phyloP scores from a whole-genome alignment of 2,113 vertebrate genomes.

The Kryptolebias marmoratus region DNA sequence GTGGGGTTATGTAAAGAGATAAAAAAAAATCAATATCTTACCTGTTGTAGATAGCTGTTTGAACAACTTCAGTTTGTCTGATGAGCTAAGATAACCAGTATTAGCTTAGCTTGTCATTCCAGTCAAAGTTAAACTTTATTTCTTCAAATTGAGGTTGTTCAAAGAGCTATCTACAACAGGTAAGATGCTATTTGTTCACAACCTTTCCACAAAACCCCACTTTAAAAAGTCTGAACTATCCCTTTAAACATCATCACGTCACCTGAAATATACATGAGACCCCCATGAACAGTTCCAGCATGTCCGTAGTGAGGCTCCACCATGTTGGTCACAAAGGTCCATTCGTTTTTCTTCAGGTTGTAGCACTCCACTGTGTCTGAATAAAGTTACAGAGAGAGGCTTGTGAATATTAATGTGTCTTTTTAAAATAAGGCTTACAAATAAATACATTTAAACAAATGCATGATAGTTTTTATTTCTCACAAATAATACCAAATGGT shows the following conservation, averaged over 20 bases:
- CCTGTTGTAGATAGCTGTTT: background rate
- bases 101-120: too few species aligned
- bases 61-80: background rate
- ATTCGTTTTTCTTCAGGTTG: slow-evolving; percentile 82
- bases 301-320: slow-evolving; percentile 84
- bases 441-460: too few species aligned
- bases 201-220: too few species aligned
- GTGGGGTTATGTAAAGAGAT: too few species aligned
- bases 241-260: background rate
- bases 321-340: slow-evolving; percentile 80
- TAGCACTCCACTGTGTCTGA: slow-evolving; percentile 84
- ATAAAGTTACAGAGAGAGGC: background rate
- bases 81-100: too few species aligned
- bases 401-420: background rate
- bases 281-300: slow-evolving; percentile 81
- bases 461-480: background rate
- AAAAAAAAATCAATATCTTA: too few species aligned
- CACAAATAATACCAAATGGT: background rate
- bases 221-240: too few species aligned
- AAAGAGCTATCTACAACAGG: too few species aligned
- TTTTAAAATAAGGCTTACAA: too few species aligned
- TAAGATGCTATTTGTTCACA: too few species aligned
- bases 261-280: slow-evolving; percentile 86
- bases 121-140: too few species aligned
- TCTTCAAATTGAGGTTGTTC: too few species aligned